phyloP scores from a whole-genome alignment of 2,797 vertebrate genomes.

The Meriones psammophilus region DNA sequence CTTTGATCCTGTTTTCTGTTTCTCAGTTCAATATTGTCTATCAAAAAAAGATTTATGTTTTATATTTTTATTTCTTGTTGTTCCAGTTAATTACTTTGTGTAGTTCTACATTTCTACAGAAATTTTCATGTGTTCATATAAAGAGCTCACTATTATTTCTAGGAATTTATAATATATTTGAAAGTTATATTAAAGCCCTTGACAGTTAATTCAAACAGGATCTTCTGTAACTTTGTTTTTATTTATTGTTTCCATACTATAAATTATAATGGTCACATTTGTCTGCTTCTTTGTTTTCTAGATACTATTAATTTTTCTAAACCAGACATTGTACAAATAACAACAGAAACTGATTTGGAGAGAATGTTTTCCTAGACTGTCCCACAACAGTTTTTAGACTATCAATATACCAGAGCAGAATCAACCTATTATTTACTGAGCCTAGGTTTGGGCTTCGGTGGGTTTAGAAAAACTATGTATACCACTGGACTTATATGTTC shows the following conservation, averaged over 20 bases:
- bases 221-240: not conserved
- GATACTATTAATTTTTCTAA: not conserved
- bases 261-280: not conserved
- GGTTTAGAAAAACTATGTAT: not conserved
- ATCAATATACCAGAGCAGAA: not conserved
- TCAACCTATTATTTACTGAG: not conserved
- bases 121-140: not conserved
- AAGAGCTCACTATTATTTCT: not conserved
- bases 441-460: not conserved
- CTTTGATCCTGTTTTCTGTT: not conserved
- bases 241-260: not conserved
- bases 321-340: not conserved
- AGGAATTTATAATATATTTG: not conserved
- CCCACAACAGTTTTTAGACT: not conserved
- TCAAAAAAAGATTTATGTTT: not conserved
- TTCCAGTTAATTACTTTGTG: not conserved
- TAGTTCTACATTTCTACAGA: not conserved
- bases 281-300: not conserved
- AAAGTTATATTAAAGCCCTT: not conserved
- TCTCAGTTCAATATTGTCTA: not conserved
- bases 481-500: not conserved
- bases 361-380: not conserved
- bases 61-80: not conserved
- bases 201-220: not conserved
- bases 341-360: not conserved